phyloP scores from a whole-genome alignment of 64 coral and sea anemone genomes.

The Anthopleura sola region DNA sequence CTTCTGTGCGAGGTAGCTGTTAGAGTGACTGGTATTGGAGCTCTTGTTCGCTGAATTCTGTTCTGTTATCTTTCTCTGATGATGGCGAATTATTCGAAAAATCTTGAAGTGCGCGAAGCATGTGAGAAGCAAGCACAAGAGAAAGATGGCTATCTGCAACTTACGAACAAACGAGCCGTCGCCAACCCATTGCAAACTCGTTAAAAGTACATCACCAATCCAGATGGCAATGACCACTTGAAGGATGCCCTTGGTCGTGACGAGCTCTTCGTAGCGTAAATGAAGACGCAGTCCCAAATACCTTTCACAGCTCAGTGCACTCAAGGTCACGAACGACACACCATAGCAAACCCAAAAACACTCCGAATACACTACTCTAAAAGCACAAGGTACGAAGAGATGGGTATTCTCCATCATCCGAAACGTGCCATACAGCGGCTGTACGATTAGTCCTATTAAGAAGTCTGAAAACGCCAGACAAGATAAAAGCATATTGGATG shows the following conservation, averaged over 20 bases:
- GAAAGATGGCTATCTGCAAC: constrained; percentile 43
- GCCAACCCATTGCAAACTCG: constrained; percentile 55
- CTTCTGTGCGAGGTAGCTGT: background rate
- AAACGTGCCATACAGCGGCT: constrained; percentile 46
- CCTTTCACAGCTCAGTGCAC: constrained; percentile 72
- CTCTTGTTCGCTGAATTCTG: background rate
- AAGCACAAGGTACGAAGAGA: constrained; percentile 35
- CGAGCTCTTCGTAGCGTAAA: constrained; percentile 56
- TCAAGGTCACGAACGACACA: constrained; percentile 74
- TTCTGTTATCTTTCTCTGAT: constrained; percentile 30
- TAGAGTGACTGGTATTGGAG: background rate
- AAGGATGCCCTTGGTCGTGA: constrained; percentile 44
- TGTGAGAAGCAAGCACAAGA: constrained; percentile 30
- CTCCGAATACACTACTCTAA: constrained; percentile 53
- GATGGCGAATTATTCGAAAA: constrained; percentile 27
- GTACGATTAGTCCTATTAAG: constrained; percentile 44
- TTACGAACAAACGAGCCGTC: constrained; percentile 28
- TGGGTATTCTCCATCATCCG: constrained; percentile 28
- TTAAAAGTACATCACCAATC: constrained; percentile 50
- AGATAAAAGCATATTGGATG: constrained; percentile 48
- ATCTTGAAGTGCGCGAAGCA: constrained; percentile 33
- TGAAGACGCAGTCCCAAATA: constrained; percentile 65
- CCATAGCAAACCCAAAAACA: constrained; percentile 71
- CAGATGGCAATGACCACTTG: constrained; percentile 46
- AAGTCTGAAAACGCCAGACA: constrained; percentile 72